These are phyloP conservation scores for Venturia canescens DNA, from an alignment of 1,140 invertebrate genomes.

Conservation along the genomic window DNA sequence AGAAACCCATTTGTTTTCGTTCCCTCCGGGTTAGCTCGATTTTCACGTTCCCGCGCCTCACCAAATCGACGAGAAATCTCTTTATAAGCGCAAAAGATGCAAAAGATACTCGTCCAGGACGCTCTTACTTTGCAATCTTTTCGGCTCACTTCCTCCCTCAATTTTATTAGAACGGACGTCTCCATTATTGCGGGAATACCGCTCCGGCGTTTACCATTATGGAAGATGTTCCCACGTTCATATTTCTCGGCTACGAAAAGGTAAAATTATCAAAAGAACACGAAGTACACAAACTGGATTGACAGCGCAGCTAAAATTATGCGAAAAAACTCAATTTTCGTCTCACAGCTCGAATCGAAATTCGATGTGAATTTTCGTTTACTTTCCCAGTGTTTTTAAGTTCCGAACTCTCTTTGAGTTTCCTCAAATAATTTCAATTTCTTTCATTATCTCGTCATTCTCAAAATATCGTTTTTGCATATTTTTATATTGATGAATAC, in stretches of 20 bases:
- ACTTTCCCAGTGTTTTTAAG: too few species aligned
- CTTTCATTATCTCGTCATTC: too few species aligned
- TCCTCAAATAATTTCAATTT: too few species aligned
- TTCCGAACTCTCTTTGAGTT: too few species aligned
- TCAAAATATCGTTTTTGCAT: too few species aligned
- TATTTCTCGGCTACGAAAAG: background rate
- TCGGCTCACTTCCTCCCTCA: conserved; percentile 25
- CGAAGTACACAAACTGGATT: background rate
- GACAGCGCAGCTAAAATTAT: background rate
- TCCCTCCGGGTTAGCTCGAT: background rate
- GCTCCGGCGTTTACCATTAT: background rate
- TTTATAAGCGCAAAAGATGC: background rate
- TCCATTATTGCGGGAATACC: conserved; percentile 26
- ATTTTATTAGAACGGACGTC: conserved; percentile 11
- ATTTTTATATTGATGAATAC: too few species aligned
- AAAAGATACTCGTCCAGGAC: background rate
- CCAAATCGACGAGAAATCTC: background rate
- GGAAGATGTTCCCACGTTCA: background rate
- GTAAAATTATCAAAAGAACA: background rate
- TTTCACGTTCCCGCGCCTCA: conserved; percentile 1
- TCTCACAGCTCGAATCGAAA: background rate
- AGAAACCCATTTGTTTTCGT: background rate
- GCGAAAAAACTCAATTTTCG: background rate
- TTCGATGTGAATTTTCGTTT: background rate
- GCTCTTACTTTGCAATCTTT: conserved; percentile 19